Evolutionary conservation across 1,140 invertebrate genomes (phyloP).

Genomic region (Anoplophora glabripennis): DNA sequence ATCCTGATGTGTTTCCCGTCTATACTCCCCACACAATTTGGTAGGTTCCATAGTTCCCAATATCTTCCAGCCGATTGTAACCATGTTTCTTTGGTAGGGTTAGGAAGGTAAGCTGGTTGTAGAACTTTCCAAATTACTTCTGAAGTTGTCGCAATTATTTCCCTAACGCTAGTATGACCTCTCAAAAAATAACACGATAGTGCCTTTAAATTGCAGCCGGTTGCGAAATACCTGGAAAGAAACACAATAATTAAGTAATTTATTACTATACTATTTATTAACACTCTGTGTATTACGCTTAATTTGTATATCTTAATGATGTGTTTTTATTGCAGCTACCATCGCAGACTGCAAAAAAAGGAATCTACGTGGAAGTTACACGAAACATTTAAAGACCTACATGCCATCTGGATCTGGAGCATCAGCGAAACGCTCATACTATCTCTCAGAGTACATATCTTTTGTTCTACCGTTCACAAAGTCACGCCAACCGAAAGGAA

Average conservation of each 20-base stretch:
- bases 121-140: conserved; percentile 33
- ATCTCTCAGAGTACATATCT: conserved; percentile 9
- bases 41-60: conserved; percentile 17
- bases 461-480: conserved; percentile 15
- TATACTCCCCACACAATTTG: conserved; percentile 34
- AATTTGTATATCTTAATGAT: not conserved
- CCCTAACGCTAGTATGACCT: conserved; percentile 21
- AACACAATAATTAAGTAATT: conserved; percentile 1
- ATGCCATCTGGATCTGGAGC: conserved; percentile 1
- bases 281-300: not conserved
- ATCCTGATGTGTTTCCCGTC: no score
- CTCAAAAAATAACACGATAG: conserved; percentile 15
- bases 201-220: conserved; percentile 9
- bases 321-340: conserved; percentile 5
- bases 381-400: conserved; percentile 8
- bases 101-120: no score
- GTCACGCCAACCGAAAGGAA: conserved; percentile 15
- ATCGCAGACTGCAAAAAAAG: conserved; percentile 12
- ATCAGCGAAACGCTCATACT: conserved; percentile 4
- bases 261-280: not conserved
- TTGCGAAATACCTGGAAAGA: conserved; percentile 15
- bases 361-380: conserved; percentile 7
- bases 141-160: conserved; percentile 36
- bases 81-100: no score
- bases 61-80: conserved; percentile 24